These are phyloP conservation scores for Chaetodon auriga DNA, from an alignment of 2,113 vertebrate genomes.

Conservation along the genomic window DNA sequence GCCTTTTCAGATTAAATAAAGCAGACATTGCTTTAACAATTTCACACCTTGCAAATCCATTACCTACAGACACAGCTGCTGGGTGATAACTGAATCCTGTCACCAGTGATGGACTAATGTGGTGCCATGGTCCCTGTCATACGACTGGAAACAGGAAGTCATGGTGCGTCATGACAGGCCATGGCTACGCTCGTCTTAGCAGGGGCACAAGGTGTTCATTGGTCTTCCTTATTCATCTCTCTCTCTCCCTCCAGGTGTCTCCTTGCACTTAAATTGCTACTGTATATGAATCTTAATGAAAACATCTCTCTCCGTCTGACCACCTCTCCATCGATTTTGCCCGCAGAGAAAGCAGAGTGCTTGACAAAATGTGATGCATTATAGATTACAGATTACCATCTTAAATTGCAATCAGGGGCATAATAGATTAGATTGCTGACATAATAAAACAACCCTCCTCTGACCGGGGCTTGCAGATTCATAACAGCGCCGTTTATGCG, in stretches of 20 bases:
- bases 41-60: not conserved
- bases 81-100: not conserved
- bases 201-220: not conserved
- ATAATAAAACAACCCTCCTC: conserved; percentile 39
- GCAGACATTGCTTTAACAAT: not conserved
- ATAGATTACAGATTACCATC: conserved; percentile 69
- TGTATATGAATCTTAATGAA: conserved; percentile 69
- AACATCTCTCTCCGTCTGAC: conserved; percentile 59
- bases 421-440: conserved; percentile 51
- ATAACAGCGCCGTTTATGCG: conserved; percentile 10
- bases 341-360: conserved; percentile 42
- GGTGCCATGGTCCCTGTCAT: conserved; percentile 6
- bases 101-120: not conserved
- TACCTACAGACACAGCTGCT: not conserved
- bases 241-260: conserved; percentile 27
- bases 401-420: conserved; percentile 68
- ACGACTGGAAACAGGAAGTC: conserved; percentile 55
- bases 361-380: conserved; percentile 63
- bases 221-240: not conserved
- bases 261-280: conserved; percentile 33
- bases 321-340: conserved; percentile 59
- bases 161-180: conserved; percentile 26
- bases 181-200: conserved; percentile 13
- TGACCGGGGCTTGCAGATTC: conserved; percentile 4
- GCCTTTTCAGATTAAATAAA: not conserved